A percentile compares a stretch with the other conserved stretches of the same genome.
Evolutionary conservation across 2,113 vertebrate genomes (phyloP).

Genomic region (Callospermophilus lateralis): DNA sequence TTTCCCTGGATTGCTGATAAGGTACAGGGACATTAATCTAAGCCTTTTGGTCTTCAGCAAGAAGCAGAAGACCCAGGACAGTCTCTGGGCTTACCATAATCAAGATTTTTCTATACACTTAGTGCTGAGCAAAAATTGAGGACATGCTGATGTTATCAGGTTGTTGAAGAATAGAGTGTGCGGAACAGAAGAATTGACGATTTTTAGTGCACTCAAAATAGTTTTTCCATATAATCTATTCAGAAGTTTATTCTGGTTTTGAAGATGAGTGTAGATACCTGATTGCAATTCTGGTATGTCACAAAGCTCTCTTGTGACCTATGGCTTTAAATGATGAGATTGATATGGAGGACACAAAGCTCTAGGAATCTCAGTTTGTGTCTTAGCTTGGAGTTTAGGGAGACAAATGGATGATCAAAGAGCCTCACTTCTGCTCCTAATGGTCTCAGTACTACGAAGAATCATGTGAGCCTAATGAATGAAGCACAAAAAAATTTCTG

Average conservation of each 20-base stretch:
- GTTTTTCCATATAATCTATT: not conserved
- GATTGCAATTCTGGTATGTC: not conserved
- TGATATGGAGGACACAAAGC: not conserved
- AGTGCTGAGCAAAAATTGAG: not conserved
- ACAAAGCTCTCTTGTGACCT: conserved; percentile 8
- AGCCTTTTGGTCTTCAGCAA: not conserved
- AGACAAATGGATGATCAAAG: not conserved
- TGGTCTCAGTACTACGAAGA: not conserved
- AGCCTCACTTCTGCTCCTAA: not conserved
- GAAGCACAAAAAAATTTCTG: not conserved
- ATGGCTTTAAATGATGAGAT: not conserved
- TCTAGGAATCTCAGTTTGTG: not conserved
- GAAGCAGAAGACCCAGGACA: not conserved
- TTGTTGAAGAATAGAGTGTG: not conserved
- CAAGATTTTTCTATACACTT: not conserved
- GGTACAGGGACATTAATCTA: not conserved
- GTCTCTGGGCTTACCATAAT: not conserved
- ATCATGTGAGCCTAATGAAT: not conserved
- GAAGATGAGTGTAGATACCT: not conserved
- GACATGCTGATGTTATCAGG: not conserved
- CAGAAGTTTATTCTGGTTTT: conserved; percentile 50
- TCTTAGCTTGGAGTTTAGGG: not conserved
- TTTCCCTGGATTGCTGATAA: not conserved
- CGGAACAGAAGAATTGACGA: not conserved
- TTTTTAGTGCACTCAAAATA: not conserved